Conservation (phyloP, 35 echinoderm and acorn worm genomes). For the Eucidaris tribuloides region DNA sequence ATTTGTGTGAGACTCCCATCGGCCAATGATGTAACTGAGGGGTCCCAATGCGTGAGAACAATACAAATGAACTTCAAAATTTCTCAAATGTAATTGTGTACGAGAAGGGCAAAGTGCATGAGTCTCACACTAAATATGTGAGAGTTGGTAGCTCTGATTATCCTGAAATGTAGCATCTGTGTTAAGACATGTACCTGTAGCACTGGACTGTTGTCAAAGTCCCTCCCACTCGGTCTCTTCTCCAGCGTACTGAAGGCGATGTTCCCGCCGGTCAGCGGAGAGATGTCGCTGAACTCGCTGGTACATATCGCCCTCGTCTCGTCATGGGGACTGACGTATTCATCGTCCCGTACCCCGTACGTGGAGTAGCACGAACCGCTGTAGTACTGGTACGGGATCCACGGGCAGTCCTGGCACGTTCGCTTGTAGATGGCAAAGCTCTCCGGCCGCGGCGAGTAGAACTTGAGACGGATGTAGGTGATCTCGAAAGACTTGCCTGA, state of each 20-base stretch:
- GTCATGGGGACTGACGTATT: constrained; percentile 51
- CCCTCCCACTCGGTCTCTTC: constrained; percentile 83
- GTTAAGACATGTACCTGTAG: constrained; percentile 75
- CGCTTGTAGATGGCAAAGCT: constrained; percentile 98
- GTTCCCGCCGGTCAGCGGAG: constrained; percentile 93
- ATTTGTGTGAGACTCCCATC: too few species aligned
- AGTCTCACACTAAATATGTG: too few species aligned
- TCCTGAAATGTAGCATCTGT: too few species aligned
- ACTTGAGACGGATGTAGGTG: constrained; percentile 94
- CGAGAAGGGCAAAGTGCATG: too few species aligned
- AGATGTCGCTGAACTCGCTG: constrained; percentile 94
- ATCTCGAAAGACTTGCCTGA: constrained; percentile 96
- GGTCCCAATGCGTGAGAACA: too few species aligned
- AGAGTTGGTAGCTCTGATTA: too few species aligned
- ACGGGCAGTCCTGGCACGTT: constrained; percentile 64
- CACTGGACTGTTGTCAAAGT: constrained; percentile 93
- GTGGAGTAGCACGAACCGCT: constrained; percentile 74
- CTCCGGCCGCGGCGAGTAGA: constrained; percentile 90
- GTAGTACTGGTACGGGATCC: constrained; percentile 98
- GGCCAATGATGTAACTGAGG: too few species aligned
- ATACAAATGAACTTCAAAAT: too few species aligned
- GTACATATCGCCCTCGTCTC: constrained; percentile 86
- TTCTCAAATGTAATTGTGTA: too few species aligned
- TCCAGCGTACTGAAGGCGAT: constrained; percentile 98
- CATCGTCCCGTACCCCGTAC: constrained; percentile 26